Evolutionary conservation across 2,888 invertebrate genomes (phyloP).

Genomic region (Cosmorhoe ocellata): DNA sequence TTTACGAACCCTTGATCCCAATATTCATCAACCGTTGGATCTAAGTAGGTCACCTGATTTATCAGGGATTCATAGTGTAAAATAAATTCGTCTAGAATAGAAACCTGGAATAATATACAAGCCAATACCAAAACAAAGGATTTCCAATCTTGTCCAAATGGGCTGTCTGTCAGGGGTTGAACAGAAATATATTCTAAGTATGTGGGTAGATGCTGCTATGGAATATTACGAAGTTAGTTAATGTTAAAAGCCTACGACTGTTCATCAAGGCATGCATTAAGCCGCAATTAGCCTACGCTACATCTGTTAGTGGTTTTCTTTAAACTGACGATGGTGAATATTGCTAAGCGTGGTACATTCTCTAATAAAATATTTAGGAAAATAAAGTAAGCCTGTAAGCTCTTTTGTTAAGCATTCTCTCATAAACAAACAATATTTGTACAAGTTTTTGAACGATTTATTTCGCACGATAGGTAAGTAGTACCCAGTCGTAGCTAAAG

Average conservation of each 20-base stretch:
- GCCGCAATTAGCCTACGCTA: no score
- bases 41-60: slow-evolving; percentile 42
- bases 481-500: slow-evolving; percentile 2
- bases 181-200: neutral
- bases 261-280: neutral
- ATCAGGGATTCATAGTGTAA: slow-evolving; percentile 38
- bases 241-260: no score
- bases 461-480: no score
- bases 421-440: no score
- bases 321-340: neutral
- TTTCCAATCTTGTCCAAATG: slow-evolving; percentile 10
- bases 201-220: no score
- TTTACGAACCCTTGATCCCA: slow-evolving; percentile 11
- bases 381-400: no score
- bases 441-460: no score
- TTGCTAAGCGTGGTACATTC: no score
- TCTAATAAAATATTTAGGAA: no score
- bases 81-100: slow-evolving; percentile 36
- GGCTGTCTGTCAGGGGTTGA: neutral
- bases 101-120: slow-evolving; percentile 35
- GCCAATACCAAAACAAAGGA: slow-evolving; percentile 30
- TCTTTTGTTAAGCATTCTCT: no score
- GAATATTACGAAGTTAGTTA: no score
- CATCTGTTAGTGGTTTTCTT: no score
- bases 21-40: slow-evolving; percentile 37